These are phyloP conservation scores for Automeris io DNA, from an alignment of 2,888 invertebrate genomes.

Conservation along the genomic window DNA sequence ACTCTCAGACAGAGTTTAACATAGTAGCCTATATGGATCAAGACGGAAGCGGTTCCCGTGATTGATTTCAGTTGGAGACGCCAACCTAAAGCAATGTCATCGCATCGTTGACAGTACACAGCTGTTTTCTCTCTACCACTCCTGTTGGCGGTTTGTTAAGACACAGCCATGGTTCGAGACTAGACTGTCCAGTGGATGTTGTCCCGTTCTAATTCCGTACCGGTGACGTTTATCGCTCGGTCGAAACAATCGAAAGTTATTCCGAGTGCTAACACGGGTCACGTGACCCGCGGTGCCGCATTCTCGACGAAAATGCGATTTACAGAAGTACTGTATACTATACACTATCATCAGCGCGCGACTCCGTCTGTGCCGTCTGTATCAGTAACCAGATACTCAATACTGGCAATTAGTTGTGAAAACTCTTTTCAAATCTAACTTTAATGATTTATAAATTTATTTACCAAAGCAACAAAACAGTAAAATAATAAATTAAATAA, in stretches of 20 bases:
- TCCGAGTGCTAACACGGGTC: slow-evolving; percentile 59
- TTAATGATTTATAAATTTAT: too few species aligned
- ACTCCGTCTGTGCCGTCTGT: too few species aligned
- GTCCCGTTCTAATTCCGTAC: slow-evolving; percentile 60
- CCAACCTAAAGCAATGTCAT: slow-evolving; percentile 4
- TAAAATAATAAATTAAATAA: too few species aligned
- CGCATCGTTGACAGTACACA: slow-evolving; percentile 9
- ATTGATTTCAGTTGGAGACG: background rate
- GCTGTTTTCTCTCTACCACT: slow-evolving; percentile 2
- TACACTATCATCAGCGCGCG: background rate
- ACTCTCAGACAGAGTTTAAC: slow-evolving; percentile 5
- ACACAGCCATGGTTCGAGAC: slow-evolving; percentile 30
- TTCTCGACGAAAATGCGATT: slow-evolving; percentile 47
- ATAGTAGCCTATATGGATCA: slow-evolving; percentile 6
- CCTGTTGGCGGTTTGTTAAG: slow-evolving; percentile 3
- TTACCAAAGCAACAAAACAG: too few species aligned
- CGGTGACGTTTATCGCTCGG: slow-evolving; percentile 52
- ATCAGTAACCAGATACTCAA: too few species aligned
- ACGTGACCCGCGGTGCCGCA: slow-evolving; percentile 56
- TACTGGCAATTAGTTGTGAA: too few species aligned
- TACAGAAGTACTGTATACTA: slow-evolving; percentile 32
- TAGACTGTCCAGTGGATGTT: slow-evolving; percentile 43
- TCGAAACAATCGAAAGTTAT: slow-evolving; percentile 71
- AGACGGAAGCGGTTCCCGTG: background rate
- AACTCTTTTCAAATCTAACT: too few species aligned